Evolutionary conservation across 1,140 invertebrate species (phyloP), one percentile per base, ranked within the genome.

Genomic region (Wasmannia auropunctata): DNA sequence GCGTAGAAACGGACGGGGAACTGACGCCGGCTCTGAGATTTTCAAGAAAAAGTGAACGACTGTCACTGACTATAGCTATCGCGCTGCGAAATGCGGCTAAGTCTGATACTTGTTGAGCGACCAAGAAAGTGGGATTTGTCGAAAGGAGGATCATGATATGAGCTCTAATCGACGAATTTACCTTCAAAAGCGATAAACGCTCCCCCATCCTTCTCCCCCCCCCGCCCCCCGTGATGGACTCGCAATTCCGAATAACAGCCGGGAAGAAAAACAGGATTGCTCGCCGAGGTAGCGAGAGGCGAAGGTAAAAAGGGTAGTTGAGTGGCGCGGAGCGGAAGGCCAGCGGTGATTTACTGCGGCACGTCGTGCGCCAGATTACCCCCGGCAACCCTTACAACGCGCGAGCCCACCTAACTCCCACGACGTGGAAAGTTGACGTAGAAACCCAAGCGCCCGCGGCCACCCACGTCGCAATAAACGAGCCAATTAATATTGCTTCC

Each of bases 401-500:
- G 74, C 72, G n/a, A 83, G 72, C 76, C n/a, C 76, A 62, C 79
- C 87, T 69, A 86, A 83, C 81, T 86, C 75, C 58, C 63, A n/a
- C 62, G 75, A 65, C 58, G n/a, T n/a, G 58, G 72, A 90, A 88
- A 91, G 87, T 87, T 87, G 87, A 88, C 77, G 84, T 84, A 90
- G 83, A 91, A 89, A 89, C 75, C 90, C n/a, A n/a, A 56, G 76
- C 85, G 84, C 76, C 65, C 87, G 77, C 70, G 86, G 81, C 90
- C 91, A 77, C 86, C 90, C 91, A 80, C 80, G 87, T 88, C 84
- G 90, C 88, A 67, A 90, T 88, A 88, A 90, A 91, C 88, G 90
- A 90, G 86, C 87, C 90, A 90, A 91, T 91, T 91, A 91, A 91
- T 91, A 91, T 88, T 81, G 85, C 81, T 86, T 87, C 91, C 81